Base-by-base conservation (phyloP, 2,888 invertebrate genomes). In the Tridacna crocea region DNA sequence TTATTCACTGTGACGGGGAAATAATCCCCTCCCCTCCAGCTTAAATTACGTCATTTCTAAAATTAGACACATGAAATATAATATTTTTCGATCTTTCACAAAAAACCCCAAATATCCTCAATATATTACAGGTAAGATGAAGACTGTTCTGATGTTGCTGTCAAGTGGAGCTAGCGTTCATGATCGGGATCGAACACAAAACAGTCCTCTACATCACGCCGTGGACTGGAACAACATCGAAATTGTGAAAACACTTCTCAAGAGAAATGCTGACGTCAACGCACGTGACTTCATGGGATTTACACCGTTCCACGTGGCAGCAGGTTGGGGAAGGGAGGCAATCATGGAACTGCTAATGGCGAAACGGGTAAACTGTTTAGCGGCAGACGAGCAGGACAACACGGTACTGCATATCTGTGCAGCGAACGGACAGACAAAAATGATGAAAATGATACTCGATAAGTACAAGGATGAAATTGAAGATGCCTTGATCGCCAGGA, bases 141-240 rank as follows among this genome's bases (percentile, higher is more conserved):
- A 84, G 70, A 87, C 84, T 3, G 84, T 84, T 0, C n/a, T 72
- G 68, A 61, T 87, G 63, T 70, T 87, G 27, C 51, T 87, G 10
- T 68, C 77, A 0, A 82, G 82, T 58, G 87, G 87, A 0, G 84
- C 84, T 0, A 87, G 84, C 51, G 87, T 87, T 12, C 77, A 84
- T 13, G 84, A 87, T 70, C 72, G 84, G 11, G 87, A 87, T 73
- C 84, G 81, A 19, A 83, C 84, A 2, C 83, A 81, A 26, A 84
- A 87, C 48, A 83, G 84, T 19, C 87, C 87, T 12, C 60, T 87
- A 12, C 87, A 87, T 65, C 84, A 84, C 60, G 87, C 87, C 11
- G 75, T 80, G 61, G 87, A 87, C 74, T 87, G 84, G 84, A 87
- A 87, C 72, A 87, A 87, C 47, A 84, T 87, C 3, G 87, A 87